Conservation (phyloP, 2,888 invertebrate genomes). For the Aphodius granarius region DNA sequence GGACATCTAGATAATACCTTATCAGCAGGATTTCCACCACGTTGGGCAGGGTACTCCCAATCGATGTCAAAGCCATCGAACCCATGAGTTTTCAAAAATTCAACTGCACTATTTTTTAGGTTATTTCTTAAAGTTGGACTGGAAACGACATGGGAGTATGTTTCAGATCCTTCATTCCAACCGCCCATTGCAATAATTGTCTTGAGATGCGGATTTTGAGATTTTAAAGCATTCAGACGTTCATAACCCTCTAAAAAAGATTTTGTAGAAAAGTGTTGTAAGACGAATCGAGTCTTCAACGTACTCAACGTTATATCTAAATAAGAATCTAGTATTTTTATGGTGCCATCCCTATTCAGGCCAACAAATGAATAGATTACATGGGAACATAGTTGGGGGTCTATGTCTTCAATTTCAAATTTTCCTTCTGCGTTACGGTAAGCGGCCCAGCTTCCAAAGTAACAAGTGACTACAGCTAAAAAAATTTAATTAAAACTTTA, state of each 20-base stretch:
- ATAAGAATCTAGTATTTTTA: slow-evolving; percentile 62
- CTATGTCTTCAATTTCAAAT: slow-evolving; percentile 67
- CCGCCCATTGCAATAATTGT: slow-evolving; percentile 66
- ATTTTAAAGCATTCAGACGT: slow-evolving; percentile 59
- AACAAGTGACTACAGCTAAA: slow-evolving; percentile 69
- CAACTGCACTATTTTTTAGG: slow-evolving; percentile 61
- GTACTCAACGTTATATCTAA: slow-evolving; percentile 59
- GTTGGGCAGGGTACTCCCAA: slow-evolving; percentile 69
- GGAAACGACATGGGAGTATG: slow-evolving; percentile 53
- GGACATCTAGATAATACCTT: slow-evolving; percentile 42
- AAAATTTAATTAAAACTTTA: background rate
- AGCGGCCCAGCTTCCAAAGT: slow-evolving; percentile 76
- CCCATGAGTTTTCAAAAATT: slow-evolving; percentile 57
- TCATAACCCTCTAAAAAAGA: slow-evolving; percentile 55
- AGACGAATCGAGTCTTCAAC: too few relatives aligned
- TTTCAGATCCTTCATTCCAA: slow-evolving; percentile 61
- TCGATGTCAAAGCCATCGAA: slow-evolving; percentile 75
- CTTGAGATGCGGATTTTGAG: slow-evolving; percentile 57
- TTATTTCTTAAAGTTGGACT: slow-evolving; percentile 51
- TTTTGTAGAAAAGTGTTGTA: background rate
- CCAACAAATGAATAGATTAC: slow-evolving; percentile 75
- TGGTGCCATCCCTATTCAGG: slow-evolving; percentile 56
- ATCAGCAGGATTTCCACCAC: slow-evolving; percentile 50
- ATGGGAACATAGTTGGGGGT: slow-evolving; percentile 73
- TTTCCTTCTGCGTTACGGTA: slow-evolving; percentile 67